Conservation (phyloP, 1,140 invertebrate species). For the Drosophila subobscura region DNA sequence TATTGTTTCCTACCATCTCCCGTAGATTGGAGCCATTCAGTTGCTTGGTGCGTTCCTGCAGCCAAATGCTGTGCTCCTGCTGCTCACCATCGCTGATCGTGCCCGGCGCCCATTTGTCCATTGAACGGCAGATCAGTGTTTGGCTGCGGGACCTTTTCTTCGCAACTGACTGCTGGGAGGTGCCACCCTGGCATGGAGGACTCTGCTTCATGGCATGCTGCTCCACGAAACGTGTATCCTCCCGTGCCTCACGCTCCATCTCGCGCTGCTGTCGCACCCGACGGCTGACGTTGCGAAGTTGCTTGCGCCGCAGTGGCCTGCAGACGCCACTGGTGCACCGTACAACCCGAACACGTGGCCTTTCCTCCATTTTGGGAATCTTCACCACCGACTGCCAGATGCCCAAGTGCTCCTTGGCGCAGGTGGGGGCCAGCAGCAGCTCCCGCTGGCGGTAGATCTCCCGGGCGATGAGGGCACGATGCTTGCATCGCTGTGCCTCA, state of each 20-base stretch:
- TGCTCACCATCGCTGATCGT: constrained; percentile 21
- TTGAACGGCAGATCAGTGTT: not conserved
- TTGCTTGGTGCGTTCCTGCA: constrained; percentile 40
- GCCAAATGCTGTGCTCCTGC: constrained; percentile 37
- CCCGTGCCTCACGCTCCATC: constrained; percentile 41
- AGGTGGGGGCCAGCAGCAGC: constrained; percentile 18
- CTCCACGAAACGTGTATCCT: constrained; percentile 50
- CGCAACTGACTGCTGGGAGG: not conserved
- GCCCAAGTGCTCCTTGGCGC: constrained; percentile 9
- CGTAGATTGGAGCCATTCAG: constrained; percentile 37
- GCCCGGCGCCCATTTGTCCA: constrained; percentile 36
- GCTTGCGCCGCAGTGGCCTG: constrained; percentile 21
- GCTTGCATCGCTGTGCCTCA: constrained; percentile 13
- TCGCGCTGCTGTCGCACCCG: constrained; percentile 44
- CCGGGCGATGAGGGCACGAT: constrained; percentile 27
- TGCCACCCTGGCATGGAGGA: constrained; percentile 20
- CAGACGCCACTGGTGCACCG: not conserved
- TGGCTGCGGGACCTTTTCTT: not conserved
- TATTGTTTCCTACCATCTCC: constrained; percentile 20
- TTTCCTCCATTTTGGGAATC: not conserved
- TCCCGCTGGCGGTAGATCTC: constrained; percentile 39
- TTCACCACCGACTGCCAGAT: constrained; percentile 13
- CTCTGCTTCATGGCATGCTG: constrained; percentile 16
- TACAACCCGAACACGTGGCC: too few relatives aligned
- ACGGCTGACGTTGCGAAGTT: constrained; percentile 14